Percentiles rank a stretch among this genome's conserved stretches.
Evolutionary conservation across 2,888 invertebrate genomes (phyloP).

Genomic region (Mythimna impura): DNA sequence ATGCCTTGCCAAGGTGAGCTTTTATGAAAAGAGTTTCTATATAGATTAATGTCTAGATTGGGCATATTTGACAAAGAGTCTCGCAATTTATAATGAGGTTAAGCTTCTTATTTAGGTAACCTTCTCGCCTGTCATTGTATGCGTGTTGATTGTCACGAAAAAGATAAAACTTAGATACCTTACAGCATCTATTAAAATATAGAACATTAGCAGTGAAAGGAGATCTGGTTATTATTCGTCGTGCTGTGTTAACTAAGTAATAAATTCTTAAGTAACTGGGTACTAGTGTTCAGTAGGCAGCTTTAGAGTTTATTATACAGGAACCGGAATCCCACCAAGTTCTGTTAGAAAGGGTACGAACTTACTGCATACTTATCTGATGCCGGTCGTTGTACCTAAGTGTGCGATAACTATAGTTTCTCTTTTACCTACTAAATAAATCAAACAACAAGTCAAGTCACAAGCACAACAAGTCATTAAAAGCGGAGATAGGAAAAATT

Average conservation of each 20-base stretch:
- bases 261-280: slow-evolving; percentile 43
- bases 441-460: too few relatives aligned
- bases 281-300: slow-evolving; percentile 3
- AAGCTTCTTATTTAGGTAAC: slow-evolving; percentile 21
- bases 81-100: slow-evolving; percentile 38
- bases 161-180: background rate
- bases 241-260: slow-evolving; percentile 25
- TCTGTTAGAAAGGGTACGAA: slow-evolving; percentile 51
- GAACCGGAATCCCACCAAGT: slow-evolving; percentile 49
- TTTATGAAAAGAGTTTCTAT: slow-evolving; percentile 4
- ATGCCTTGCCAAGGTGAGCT: slow-evolving; percentile 32
- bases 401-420: background rate
- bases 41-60: slow-evolving; percentile 42
- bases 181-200: background rate
- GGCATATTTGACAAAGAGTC: slow-evolving; percentile 30
- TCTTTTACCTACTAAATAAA: slow-evolving; percentile 16
- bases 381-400: background rate
- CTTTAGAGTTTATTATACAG: slow-evolving; percentile 52
- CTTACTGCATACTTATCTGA: slow-evolving; percentile 28
- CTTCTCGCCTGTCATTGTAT: slow-evolving; percentile 20
- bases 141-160: slow-evolving; percentile 15
- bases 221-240: slow-evolving; percentile 29
- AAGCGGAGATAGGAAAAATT: background rate
- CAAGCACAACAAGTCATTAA: too few relatives aligned
- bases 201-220: slow-evolving; percentile 52